Evolutionary conservation across 2,113 vertebrate species (phyloP).

Genomic region (Tretioscincus oriximinensis): DNA sequence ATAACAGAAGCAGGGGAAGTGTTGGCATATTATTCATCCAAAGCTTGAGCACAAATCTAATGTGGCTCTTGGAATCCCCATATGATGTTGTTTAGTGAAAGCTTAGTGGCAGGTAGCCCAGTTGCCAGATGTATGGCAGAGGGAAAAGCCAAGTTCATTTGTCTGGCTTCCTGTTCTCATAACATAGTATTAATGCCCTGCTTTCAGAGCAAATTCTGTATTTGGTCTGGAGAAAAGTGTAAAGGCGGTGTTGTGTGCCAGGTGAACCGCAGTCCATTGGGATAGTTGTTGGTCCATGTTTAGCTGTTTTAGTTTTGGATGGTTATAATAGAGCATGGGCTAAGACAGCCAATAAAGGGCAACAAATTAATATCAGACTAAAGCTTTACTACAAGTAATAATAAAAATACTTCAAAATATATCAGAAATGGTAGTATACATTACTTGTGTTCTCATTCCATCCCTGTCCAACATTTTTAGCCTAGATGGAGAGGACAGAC

Average conservation of each 20-base stretch:
- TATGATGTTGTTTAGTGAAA: conserved; percentile 1
- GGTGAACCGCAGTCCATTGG: not conserved
- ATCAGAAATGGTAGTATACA: too few relatives aligned
- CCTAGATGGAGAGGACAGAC: too few relatives aligned
- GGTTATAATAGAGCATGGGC: too few relatives aligned
- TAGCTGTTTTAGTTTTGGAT: not conserved
- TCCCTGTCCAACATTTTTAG: too few relatives aligned
- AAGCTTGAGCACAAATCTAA: not conserved
- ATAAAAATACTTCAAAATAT: too few relatives aligned
- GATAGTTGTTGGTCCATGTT: not conserved
- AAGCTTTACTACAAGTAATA: too few relatives aligned
- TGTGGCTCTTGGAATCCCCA: not conserved
- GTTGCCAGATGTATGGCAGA: not conserved
- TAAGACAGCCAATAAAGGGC: too few relatives aligned
- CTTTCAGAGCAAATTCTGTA: not conserved
- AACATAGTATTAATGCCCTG: not conserved
- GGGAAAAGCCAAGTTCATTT: not conserved
- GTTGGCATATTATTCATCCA: not conserved
- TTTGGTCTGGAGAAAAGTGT: too few relatives aligned
- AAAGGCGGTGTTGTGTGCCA: not conserved
- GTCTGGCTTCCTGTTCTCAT: not conserved
- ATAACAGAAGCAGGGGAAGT: not conserved
- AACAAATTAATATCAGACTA: too few relatives aligned
- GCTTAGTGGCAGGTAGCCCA: conserved; percentile 1
- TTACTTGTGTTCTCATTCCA: too few relatives aligned